These are phyloP conservation scores for Ochropleura plecta DNA, from an alignment of 2,888 invertebrate genomes.

Conservation along the genomic window DNA sequence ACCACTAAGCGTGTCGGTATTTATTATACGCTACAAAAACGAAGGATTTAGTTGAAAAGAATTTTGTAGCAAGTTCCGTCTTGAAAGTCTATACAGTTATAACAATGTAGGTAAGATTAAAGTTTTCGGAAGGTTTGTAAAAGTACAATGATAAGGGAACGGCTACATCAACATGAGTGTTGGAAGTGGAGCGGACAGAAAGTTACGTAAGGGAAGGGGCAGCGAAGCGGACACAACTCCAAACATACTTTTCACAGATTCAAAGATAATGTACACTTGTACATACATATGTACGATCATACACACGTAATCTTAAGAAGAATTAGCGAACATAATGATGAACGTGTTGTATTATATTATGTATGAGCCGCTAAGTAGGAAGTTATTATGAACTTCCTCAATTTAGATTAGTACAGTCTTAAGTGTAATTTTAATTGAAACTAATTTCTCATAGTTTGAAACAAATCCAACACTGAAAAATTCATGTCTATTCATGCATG, in stretches of 20 bases:
- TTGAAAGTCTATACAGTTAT: slow-evolving; percentile 26
- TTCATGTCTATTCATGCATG: slow-evolving; percentile 4
- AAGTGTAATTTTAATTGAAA: slow-evolving; percentile 47
- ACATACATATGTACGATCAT: slow-evolving; percentile 25
- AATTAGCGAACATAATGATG: slow-evolving; percentile 57
- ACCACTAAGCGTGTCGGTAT: too few relatives aligned
- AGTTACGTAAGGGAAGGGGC: slow-evolving; percentile 61
- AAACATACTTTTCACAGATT: slow-evolving; percentile 57
- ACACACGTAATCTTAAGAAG: slow-evolving; percentile 54
- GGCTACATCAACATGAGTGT: slow-evolving; percentile 36
- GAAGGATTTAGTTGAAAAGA: slow-evolving; percentile 11
- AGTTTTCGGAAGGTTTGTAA: slow-evolving; percentile 53
- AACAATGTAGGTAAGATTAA: slow-evolving; percentile 39
- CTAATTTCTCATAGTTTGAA: slow-evolving; percentile 40
- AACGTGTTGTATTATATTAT: slow-evolving; percentile 39
- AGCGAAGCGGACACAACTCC: slow-evolving; percentile 51
- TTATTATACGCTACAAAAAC: too few relatives aligned
- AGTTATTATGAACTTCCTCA: slow-evolving; percentile 63
- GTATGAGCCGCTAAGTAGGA: slow-evolving; percentile 57
- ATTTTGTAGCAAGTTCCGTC: slow-evolving; percentile 15
- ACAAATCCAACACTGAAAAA: slow-evolving; percentile 20
- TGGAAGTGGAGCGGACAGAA: slow-evolving; percentile 58
- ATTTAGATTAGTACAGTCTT: slow-evolving; percentile 39
- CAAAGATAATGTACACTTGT: slow-evolving; percentile 53
- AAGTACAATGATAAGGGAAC: slow-evolving; percentile 55